These are phyloP conservation scores for Gopherus flavomarginatus DNA, from an alignment of 2,113 vertebrate species.

Conservation along the genomic window DNA sequence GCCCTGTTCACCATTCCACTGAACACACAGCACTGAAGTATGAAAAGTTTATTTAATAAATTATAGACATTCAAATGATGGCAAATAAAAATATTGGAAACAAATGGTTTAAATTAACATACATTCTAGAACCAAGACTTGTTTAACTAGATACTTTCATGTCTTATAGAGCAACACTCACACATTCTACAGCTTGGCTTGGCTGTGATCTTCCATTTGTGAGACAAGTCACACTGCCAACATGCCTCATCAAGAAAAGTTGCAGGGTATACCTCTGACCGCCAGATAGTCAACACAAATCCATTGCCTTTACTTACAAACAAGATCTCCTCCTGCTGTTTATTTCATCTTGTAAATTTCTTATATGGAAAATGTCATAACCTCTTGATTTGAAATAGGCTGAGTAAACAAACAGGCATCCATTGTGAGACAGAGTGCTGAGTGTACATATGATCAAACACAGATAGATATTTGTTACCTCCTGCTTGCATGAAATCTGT, in stretches of 20 bases:
- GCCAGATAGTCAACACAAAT: neutral
- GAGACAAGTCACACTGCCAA: neutral
- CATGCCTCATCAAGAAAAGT: neutral
- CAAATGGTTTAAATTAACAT: neutral
- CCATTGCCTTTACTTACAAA: neutral
- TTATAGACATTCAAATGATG: neutral
- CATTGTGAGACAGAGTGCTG: neutral
- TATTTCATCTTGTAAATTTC: neutral
- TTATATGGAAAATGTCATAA: neutral
- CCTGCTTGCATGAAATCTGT: neutral
- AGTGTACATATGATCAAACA: neutral
- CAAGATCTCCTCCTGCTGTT: neutral
- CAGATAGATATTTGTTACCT: neutral
- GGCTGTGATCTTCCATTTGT: neutral
- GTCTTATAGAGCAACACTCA: neutral
- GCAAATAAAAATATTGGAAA: neutral
- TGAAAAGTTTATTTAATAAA: neutral
- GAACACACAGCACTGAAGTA: neutral
- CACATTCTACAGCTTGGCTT: neutral
- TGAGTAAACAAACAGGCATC: neutral
- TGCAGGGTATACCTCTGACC: neutral
- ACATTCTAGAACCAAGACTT: neutral
- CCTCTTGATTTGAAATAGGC: neutral
- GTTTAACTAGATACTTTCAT: neutral
- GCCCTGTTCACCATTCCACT: neutral